Conservation (phyloP, 1,140 invertebrate genomes). For the Pogonomyrmex californicus region DNA sequence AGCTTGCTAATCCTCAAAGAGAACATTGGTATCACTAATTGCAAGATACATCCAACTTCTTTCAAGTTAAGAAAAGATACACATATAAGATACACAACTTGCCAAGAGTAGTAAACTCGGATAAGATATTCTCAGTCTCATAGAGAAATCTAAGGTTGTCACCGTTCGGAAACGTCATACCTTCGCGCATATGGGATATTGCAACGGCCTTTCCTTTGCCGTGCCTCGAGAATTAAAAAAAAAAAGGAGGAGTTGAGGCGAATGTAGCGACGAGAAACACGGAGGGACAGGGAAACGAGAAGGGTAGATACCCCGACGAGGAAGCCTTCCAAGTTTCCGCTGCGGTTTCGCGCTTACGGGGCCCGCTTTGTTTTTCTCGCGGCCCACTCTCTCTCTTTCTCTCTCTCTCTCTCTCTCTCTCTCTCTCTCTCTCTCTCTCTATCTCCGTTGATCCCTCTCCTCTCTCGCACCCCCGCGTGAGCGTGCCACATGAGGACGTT, state of each 20-base stretch:
- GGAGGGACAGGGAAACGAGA: neutral
- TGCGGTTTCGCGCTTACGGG: conserved; percentile 70
- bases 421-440: neutral
- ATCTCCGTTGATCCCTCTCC: neutral
- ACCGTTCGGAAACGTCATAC: conserved; percentile 22
- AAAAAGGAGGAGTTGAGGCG: conserved; percentile 30
- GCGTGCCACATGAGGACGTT: conserved; percentile 55
- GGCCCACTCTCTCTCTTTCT: too few relatives aligned
- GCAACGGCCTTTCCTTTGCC: conserved; percentile 17
- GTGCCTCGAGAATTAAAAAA: conserved; percentile 41
- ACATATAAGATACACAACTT: neutral
- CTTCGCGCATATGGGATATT: conserved; percentile 34
- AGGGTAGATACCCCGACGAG: conserved; percentile 34
- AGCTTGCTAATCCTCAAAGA: too few relatives aligned
- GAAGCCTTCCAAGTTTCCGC: conserved; percentile 81
- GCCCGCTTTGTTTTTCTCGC: conserved; percentile 67
- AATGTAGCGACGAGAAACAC: neutral
- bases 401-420: too few relatives aligned
- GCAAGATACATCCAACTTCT: neutral
- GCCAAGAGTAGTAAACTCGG: neutral
- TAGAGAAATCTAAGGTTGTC: conserved; percentile 35
- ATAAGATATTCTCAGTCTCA: neutral
- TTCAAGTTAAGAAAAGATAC: conserved; percentile 10
- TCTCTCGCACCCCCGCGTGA: conserved; percentile 20
- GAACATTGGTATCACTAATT: too few relatives aligned